phyloP scores from a whole-genome alignment of 2,113 vertebrate species.

The Eudyptes chrysolophus region DNA sequence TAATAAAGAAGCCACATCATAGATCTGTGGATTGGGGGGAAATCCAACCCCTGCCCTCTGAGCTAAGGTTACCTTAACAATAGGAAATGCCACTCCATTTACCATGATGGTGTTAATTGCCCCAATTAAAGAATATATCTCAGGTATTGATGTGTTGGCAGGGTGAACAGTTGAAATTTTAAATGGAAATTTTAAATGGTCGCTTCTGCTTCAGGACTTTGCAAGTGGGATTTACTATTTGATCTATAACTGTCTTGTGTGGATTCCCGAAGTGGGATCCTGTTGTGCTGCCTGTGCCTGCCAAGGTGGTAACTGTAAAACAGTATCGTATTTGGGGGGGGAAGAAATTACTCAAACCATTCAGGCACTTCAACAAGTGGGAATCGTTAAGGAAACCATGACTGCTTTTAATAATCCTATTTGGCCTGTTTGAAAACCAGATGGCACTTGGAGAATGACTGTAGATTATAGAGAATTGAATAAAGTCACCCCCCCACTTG shows the following conservation, averaged over 20 bases:
- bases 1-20: too few species aligned
- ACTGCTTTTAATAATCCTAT: neutral
- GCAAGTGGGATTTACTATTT: neutral
- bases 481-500: neutral
- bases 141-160: neutral
- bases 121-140: neutral
- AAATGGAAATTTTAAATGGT: neutral
- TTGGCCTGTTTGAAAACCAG: neutral
- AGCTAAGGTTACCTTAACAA: neutral
- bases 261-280: neutral
- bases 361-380: neutral
- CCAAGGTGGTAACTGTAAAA: neutral
- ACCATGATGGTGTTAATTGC: neutral
- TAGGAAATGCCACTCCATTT: neutral
- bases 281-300: neutral
- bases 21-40: too few species aligned
- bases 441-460: neutral
- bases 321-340: rapidly evolving
- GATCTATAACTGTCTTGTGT: neutral
- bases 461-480: neutral
- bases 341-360: neutral
- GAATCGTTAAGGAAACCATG: neutral
- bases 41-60: neutral
- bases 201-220: rapidly evolving
- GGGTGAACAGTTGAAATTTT: neutral